A percentile compares a stretch with the other conserved stretches of the same genome.
Evolutionary conservation across 2,888 invertebrate genomes (phyloP).

Genomic region (Balanococcus diminutus): DNA sequence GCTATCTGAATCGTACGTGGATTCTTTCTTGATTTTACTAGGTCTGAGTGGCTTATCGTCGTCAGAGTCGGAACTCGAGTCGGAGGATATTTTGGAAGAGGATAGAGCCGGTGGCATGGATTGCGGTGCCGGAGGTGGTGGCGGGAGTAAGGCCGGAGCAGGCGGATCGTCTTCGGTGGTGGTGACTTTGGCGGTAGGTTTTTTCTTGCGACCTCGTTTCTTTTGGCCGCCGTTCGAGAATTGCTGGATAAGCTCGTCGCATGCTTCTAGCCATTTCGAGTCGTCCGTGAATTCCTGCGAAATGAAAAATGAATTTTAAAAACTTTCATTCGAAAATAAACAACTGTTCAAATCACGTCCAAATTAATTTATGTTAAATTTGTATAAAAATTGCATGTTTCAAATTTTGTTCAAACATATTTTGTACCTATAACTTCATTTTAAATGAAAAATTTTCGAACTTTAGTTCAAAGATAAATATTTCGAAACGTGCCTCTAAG

Average conservation of each 20-base stretch:
- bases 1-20: conserved; percentile 57
- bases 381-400: too few species aligned
- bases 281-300: conserved; percentile 47
- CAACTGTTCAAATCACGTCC: too few species aligned
- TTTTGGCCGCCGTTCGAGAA: conserved; percentile 45
- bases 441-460: too few species aligned
- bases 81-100: not conserved
- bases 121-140: not conserved
- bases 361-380: too few species aligned
- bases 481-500: too few species aligned
- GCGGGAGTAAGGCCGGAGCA: not conserved
- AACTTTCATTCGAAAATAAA: too few species aligned
- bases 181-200: conserved; percentile 46
- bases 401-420: too few species aligned
- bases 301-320: not conserved
- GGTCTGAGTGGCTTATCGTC: not conserved
- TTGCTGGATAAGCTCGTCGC: conserved; percentile 57
- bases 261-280: conserved; percentile 58
- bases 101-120: not conserved
- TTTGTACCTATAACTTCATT: too few species aligned
- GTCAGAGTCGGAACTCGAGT: conserved; percentile 2
- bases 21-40: conserved; percentile 47
- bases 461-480: too few species aligned
- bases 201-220: conserved; percentile 55
- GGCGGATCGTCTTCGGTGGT: conserved; percentile 46